Base-by-base conservation (phyloP, 2,888 invertebrate genomes). In the Keiferia lycopersicella region DNA sequence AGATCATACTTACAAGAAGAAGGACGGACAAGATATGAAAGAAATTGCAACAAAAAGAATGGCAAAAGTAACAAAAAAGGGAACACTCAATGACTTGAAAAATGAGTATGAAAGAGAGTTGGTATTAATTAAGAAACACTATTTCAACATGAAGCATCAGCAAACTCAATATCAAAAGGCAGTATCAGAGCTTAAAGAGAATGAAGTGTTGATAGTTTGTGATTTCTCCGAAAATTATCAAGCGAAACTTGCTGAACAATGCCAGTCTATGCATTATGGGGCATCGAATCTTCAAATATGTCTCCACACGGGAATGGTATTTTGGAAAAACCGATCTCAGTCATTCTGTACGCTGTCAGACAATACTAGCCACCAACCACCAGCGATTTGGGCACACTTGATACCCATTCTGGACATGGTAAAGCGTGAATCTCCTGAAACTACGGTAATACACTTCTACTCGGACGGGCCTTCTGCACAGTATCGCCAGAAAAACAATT, bases 401-500 rank as follows among this genome's bases (percentile, higher is more conserved):
- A 51, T 51, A 16, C 62, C 66, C 59, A 53, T 64, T 22, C 22
- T 66, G 26, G 39, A 63, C 18, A 61, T 57, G 56, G 63, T 60
- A 60, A 65, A 64, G 45, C 12, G 30, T n/a, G 64, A 64, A 34
- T 41, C 58, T 45, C 61, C 58, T 18, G 56, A 62, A 64, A 39
- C 58, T 26, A 62, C 26, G n/a, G 62, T 60, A 39, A 63, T 68
- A 41, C 70, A 70, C 48, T 64, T 68, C 22, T 67, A 62, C 62
- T 66, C 67, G 1, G 69, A 70, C 59, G 67, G 68, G 0, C 66
- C 67, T 4, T 59, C 64, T 4, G 39, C 65, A 22, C 70, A 70
- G n/a, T 70, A 70, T 41, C 48, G 64, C 12, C 70, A 70, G 53
- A 69, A 70, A 64, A 66, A 67, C 12, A 67, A 64, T 62, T 70